phyloP scores from a whole-genome alignment of 2,888 invertebrate genomes.

The Agriotes lineatus region DNA sequence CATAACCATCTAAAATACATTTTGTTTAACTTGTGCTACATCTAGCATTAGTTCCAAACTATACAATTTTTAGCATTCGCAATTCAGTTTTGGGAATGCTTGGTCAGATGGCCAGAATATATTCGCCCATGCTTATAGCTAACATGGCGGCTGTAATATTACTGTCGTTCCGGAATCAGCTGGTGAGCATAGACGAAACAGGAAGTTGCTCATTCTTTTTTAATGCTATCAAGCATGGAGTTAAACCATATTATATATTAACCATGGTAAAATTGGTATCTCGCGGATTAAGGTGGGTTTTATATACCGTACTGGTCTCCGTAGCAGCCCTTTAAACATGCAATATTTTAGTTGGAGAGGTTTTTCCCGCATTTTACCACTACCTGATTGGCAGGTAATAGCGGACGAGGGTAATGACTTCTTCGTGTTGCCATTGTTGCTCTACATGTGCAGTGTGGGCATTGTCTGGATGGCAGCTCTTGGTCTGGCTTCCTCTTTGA shows the following conservation, averaged over 20 bases:
- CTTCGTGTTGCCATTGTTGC: constrained; percentile 70
- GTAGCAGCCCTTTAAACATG: too few relatives aligned
- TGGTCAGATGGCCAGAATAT: constrained; percentile 76
- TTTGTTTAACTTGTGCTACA: too few relatives aligned
- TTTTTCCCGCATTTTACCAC: constrained; percentile 50
- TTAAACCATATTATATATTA: constrained; percentile 71
- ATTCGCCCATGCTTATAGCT: constrained; percentile 74
- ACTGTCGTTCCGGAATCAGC: constrained; percentile 71
- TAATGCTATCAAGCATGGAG: constrained; percentile 71
- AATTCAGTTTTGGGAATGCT: constrained; percentile 72
- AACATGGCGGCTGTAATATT: constrained; percentile 76
- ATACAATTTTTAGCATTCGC: constrained; percentile 68
- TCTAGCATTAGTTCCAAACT: too few relatives aligned
- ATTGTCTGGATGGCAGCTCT: constrained; percentile 71
- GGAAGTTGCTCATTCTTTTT: constrained; percentile 70
- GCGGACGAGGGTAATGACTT: constrained; percentile 61
- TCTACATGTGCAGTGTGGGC: constrained; percentile 75
- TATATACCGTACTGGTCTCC: too few relatives aligned
- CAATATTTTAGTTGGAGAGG: constrained; percentile 35
- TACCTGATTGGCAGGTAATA: constrained; percentile 58
- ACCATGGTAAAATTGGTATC: constrained; percentile 68
- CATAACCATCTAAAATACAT: too few relatives aligned
- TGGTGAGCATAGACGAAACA: constrained; percentile 62
- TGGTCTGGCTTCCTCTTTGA: constrained; percentile 69
- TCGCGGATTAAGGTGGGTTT: constrained; percentile 67